These are phyloP conservation scores for Cheilosia impressa DNA, from an alignment of 2,888 invertebrate genomes.

Conservation along the genomic window DNA sequence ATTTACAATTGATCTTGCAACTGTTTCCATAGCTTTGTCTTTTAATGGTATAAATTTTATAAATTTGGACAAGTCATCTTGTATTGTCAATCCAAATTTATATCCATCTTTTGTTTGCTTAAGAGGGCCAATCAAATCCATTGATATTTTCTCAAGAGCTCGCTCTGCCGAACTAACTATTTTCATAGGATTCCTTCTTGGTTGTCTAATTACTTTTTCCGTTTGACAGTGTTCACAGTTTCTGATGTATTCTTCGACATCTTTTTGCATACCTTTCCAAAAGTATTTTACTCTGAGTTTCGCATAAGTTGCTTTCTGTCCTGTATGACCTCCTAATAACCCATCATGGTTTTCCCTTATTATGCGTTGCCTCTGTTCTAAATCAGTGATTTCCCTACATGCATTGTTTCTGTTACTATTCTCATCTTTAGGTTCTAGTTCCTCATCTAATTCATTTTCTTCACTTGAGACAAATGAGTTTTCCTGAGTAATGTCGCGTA, in stretches of 20 bases:
- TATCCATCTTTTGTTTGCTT: slow-evolving; percentile 29
- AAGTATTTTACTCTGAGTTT: slow-evolving; percentile 21
- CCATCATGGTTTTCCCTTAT: slow-evolving; percentile 51
- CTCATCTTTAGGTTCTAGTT: slow-evolving; percentile 4
- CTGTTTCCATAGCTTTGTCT: slow-evolving; percentile 1
- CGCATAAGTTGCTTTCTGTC: slow-evolving; percentile 48
- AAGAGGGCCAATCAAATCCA: slow-evolving; percentile 47
- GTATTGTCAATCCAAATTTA: slow-evolving; percentile 24
- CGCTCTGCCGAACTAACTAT: slow-evolving; percentile 39
- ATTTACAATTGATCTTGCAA: not conserved
- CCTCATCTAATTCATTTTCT: slow-evolving; percentile 10
- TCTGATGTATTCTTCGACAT: slow-evolving; percentile 31
- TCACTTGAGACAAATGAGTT: slow-evolving; percentile 2
- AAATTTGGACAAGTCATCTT: not conserved
- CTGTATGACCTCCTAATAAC: slow-evolving; percentile 43
- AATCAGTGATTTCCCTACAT: slow-evolving; percentile 10
- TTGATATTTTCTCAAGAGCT: slow-evolving; percentile 41
- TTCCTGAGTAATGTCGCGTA: not conserved
- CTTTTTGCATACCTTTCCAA: slow-evolving; percentile 31
- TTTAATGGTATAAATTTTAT: slow-evolving; percentile 7
- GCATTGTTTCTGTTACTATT: slow-evolving; percentile 18
- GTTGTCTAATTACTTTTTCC: slow-evolving; percentile 34
- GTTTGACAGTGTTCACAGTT: slow-evolving; percentile 33
- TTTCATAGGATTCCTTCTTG: slow-evolving; percentile 39
- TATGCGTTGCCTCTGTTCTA: slow-evolving; percentile 34